Evolutionary conservation across 1,140 invertebrate genomes (phyloP).

Genomic region (Andrena cerasifolii): DNA sequence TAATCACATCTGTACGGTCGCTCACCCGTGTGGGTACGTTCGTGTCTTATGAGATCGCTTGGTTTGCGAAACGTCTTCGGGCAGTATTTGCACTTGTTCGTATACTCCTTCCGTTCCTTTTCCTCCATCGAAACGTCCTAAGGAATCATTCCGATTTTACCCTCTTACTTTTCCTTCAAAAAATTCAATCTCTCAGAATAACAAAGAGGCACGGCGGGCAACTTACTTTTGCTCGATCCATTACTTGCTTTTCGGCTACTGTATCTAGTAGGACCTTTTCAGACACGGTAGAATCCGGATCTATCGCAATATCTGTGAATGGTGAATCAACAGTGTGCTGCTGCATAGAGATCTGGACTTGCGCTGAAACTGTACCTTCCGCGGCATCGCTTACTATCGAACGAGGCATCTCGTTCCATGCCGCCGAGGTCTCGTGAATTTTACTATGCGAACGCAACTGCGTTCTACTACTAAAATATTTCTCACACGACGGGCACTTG

Average conservation of each 20-base stretch:
- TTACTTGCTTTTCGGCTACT: slow-evolving; percentile 71
- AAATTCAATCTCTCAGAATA: too few relatives aligned
- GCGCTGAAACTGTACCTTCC: slow-evolving; percentile 44
- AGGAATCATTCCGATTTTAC: too few relatives aligned
- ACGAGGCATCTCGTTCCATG: slow-evolving; percentile 44
- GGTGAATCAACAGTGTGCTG: not conserved
- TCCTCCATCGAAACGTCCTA: slow-evolving; percentile 18
- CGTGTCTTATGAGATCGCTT: slow-evolving; percentile 82
- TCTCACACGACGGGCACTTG: slow-evolving; percentile 62
- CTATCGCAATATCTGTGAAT: slow-evolving; percentile 23
- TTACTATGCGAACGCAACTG: slow-evolving; percentile 62
- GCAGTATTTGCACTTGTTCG: slow-evolving; percentile 84
- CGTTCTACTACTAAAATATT: slow-evolving; percentile 57
- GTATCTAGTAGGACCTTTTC: slow-evolving; percentile 83
- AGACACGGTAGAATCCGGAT: slow-evolving; percentile 76
- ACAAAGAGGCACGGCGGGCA: too few relatives aligned
- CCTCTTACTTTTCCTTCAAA: too few relatives aligned
- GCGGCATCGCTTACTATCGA: slow-evolving; percentile 58
- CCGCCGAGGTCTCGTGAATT: slow-evolving; percentile 54
- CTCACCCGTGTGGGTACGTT: slow-evolving; percentile 86
- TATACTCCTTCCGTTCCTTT: slow-evolving; percentile 71
- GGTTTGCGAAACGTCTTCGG: slow-evolving; percentile 83
- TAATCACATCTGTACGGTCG: slow-evolving; percentile 86
- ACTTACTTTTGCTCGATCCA: slow-evolving; percentile 63
- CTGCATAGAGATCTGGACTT: slow-evolving; percentile 13